Conservation (phyloP, 2,888 invertebrate species). For the Pheosia gnoma region DNA sequence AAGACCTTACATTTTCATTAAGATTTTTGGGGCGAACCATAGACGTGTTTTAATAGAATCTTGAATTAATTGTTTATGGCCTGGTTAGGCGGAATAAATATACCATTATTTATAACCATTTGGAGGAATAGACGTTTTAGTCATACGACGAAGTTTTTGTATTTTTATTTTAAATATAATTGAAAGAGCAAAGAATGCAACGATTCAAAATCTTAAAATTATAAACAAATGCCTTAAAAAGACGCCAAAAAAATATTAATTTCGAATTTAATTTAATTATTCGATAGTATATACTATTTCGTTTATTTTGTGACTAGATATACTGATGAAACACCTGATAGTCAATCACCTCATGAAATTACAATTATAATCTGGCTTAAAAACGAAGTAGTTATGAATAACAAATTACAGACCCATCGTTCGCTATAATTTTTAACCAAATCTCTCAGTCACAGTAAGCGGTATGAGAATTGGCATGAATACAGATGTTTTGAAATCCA, state of each 20-base stretch:
- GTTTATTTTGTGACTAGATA: not conserved
- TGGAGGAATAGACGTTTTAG: not conserved
- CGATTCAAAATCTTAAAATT: not conserved
- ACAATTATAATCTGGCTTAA: not conserved
- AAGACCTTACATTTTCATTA: constrained; percentile 34
- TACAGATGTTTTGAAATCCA: too few relatives aligned
- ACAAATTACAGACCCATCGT: constrained; percentile 1
- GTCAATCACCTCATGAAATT: not conserved
- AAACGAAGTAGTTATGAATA: not conserved
- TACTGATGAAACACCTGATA: not conserved
- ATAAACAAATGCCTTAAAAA: not conserved
- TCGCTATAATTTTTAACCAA: constrained; percentile 1
- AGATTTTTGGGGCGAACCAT: constrained; percentile 43
- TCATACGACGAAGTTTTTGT: not conserved
- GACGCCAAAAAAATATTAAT: not conserved
- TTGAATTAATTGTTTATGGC: constrained; percentile 40
- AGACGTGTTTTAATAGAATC: constrained; percentile 42
- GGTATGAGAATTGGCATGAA: not conserved
- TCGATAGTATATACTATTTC: too few relatives aligned
- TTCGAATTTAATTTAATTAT: not conserved
- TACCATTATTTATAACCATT: not conserved
- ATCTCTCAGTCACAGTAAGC: constrained; percentile 1
- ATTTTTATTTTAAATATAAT: not conserved
- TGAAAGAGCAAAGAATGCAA: not conserved
- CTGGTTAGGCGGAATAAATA: constrained; percentile 26